These are phyloP conservation scores for Pangasius mekongensis DNA, from an alignment of 2,797 vertebrate genomes.

Conservation along the genomic window DNA sequence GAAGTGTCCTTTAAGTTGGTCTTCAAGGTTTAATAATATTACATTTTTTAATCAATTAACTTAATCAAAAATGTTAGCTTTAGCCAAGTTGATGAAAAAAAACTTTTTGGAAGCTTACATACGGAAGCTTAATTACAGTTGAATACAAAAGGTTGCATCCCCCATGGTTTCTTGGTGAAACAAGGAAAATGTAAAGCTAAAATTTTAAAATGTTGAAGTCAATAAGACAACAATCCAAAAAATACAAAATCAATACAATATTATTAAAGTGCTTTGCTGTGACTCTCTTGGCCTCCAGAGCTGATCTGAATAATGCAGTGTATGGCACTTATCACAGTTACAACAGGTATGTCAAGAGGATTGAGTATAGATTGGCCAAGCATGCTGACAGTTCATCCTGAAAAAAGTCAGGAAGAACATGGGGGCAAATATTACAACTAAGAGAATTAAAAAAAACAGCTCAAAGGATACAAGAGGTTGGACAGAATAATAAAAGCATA, in stretches of 20 bases:
- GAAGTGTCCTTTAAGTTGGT: not conserved
- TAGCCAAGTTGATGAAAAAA: not conserved
- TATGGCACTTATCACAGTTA: not conserved
- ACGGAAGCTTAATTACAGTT: not conserved
- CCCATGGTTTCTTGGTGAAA: not conserved
- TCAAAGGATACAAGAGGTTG: not conserved
- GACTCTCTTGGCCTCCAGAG: not conserved
- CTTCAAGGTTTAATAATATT: not conserved
- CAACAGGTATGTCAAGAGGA: not conserved
- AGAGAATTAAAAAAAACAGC: not conserved
- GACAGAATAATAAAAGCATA: not conserved
- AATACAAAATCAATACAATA: not conserved
- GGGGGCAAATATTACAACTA: not conserved
- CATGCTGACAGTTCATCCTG: not conserved
- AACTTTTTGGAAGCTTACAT: not conserved
- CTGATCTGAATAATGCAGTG: slow-evolving; percentile 7
- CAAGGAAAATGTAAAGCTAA: not conserved
- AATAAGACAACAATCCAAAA: not conserved
- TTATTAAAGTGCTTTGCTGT: not conserved
- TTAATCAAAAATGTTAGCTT: not conserved
- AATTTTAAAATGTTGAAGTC: not conserved
- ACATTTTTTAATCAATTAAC: not conserved
- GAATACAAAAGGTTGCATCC: not conserved
- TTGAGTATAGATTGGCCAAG: not conserved
- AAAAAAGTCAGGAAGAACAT: not conserved